Evolutionary conservation across 2,113 vertebrate genomes (phyloP).

Genomic region (Charadrius vociferus): DNA sequence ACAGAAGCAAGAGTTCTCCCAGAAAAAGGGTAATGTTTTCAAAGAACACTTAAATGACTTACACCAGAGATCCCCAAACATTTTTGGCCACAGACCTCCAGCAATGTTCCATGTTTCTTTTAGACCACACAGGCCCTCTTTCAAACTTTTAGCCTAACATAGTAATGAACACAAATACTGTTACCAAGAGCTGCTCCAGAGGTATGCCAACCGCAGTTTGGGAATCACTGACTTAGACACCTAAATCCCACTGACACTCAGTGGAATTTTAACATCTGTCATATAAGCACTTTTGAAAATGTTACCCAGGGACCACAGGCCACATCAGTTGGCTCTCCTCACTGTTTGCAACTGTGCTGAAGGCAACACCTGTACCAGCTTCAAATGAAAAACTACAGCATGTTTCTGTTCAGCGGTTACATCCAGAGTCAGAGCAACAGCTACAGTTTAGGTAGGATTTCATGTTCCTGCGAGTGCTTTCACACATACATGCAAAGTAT

Average conservation of each 20-base stretch:
- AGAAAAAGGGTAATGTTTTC: background rate
- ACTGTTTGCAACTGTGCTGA: background rate
- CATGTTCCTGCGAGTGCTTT: fast-evolving
- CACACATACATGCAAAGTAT: fast-evolving
- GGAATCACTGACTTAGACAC: background rate
- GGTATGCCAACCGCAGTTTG: fast-evolving
- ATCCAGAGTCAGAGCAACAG: background rate
- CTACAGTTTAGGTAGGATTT: background rate
- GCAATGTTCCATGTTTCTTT: background rate
- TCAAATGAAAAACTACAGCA: background rate
- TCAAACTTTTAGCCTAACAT: background rate
- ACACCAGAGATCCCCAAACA: background rate
- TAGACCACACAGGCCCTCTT: fast-evolving
- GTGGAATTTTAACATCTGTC: background rate
- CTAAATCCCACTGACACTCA: background rate
- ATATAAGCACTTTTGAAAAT: fast-evolving
- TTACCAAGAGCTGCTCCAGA: background rate
- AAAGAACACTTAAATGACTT: background rate
- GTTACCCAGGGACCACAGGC: background rate
- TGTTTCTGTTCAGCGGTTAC: fast-evolving
- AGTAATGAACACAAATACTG: background rate
- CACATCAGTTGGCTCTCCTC: background rate
- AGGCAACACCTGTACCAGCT: background rate
- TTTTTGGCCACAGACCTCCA: background rate
- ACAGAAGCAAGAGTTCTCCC: background rate